A percentile compares a stretch with the other conserved stretches of the same genome.
phyloP scores from a whole-genome alignment of 2,113 vertebrate genomes.

The Acrocephalus kingi region DNA sequence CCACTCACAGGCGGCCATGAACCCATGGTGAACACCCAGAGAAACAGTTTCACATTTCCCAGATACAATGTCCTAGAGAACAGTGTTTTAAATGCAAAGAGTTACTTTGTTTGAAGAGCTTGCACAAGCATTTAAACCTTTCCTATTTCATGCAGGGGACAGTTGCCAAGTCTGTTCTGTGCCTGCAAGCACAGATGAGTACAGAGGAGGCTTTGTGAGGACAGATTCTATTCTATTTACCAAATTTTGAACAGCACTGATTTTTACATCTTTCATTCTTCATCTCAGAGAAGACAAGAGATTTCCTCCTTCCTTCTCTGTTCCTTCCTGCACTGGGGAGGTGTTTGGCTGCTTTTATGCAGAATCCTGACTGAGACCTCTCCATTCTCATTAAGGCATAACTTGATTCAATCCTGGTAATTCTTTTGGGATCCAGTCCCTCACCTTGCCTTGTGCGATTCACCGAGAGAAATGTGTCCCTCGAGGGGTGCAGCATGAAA shows the following conservation, averaged over 20 bases:
- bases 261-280: not conserved
- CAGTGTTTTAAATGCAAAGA: not conserved
- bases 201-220: not conserved
- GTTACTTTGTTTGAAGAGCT: not conserved
- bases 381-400: not conserved
- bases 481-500: not conserved
- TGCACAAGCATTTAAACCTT: not conserved
- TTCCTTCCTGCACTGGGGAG: not conserved
- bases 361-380: not conserved
- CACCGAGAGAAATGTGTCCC: not conserved
- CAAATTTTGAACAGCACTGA: not conserved
- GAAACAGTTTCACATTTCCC: not conserved
- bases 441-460: not conserved
- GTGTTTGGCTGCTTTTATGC: not conserved
- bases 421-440: not conserved
- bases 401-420: not conserved
- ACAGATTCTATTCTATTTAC: not conserved
- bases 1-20: rapidly evolving
- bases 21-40: not conserved
- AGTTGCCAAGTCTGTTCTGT: not conserved
- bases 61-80: not conserved
- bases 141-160: not conserved
- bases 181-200: not conserved
- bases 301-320: not conserved
- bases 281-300: not conserved